A percentile compares a stretch with the other conserved stretches of the same genome.
Conservation (phyloP, 2,113 vertebrate genomes). For the Sciurus niger region DNA sequence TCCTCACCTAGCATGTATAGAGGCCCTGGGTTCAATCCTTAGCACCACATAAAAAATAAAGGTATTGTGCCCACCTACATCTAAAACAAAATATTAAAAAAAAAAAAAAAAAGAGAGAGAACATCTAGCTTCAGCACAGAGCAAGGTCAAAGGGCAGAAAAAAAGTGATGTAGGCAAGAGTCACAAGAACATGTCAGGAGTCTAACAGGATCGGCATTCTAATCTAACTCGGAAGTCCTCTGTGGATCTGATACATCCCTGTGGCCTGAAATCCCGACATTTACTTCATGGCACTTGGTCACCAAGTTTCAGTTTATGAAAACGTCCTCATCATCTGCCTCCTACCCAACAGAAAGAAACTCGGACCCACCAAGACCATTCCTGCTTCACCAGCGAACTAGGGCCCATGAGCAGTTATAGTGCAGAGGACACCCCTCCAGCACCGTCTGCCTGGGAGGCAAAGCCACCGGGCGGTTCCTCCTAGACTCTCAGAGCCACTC, state of each 20-base stretch:
- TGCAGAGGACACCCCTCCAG: not conserved
- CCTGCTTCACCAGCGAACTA: not conserved
- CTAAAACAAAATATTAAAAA: no score
- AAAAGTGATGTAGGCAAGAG: not conserved
- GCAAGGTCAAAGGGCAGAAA: slow-evolving; percentile 3
- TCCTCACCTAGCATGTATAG: no score
- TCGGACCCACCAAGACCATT: not conserved
- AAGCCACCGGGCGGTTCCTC: not conserved
- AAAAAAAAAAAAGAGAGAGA: not conserved
- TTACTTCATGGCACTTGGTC: not conserved
- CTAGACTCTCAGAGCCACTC: not conserved
- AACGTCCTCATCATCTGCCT: not conserved
- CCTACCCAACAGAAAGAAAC: not conserved
- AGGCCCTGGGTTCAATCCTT: no score
- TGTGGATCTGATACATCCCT: fast-evolving
- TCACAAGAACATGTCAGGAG: not conserved
- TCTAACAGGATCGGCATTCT: not conserved
- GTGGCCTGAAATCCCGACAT: not conserved
- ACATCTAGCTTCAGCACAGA: not conserved
- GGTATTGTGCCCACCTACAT: no score
- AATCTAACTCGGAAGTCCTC: not conserved
- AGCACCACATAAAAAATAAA: no score
- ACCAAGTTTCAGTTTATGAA: not conserved
- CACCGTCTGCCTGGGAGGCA: not conserved
- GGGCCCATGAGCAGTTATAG: not conserved